phyloP scores from a whole-genome alignment of 2,113 vertebrate species.

The Vulpes ferrilata region DNA sequence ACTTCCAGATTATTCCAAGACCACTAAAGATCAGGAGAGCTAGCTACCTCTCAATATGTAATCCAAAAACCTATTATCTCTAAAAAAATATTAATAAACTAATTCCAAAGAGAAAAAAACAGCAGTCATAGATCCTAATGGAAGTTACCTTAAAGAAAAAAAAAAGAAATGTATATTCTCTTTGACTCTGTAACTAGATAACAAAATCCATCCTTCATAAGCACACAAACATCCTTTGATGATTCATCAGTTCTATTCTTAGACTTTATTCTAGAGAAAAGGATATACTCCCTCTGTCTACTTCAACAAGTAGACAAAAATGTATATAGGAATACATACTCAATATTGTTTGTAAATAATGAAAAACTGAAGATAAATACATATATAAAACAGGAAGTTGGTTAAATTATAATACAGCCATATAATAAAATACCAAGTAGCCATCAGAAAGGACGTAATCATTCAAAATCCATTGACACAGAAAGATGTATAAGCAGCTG shows the following conservation, averaged over 20 bases:
- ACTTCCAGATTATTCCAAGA: not conserved
- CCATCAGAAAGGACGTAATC: constrained; percentile 12
- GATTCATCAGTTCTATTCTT: constrained; percentile 39
- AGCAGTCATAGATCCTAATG: not conserved
- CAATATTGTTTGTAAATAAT: constrained; percentile 4
- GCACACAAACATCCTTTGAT: constrained; percentile 1
- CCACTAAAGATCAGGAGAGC: not conserved
- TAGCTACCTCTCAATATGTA: not conserved
- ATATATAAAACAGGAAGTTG: constrained; percentile 1
- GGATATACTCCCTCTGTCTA: not conserved
- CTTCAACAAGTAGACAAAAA: constrained; percentile 43
- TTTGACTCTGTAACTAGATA: not conserved
- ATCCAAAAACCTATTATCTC: not conserved
- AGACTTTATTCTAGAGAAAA: constrained; percentile 53
- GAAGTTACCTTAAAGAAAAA: not conserved
- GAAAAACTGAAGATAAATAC: constrained; percentile 27
- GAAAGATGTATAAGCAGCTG: not conserved
- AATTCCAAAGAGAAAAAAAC: constrained; percentile 51
- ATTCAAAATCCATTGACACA: not conserved
- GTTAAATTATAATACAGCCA: constrained; percentile 21
- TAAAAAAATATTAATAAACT: constrained; percentile 48
- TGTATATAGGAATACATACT: not conserved
- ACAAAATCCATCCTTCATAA: constrained; percentile 38
- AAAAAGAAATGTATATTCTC: not conserved
- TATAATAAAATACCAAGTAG: constrained; percentile 26